Evolutionary conservation across 2,888 invertebrate species (phyloP), one percentile per base, ranked within the genome.

Genomic region (Hoplodrina blanda): DNA sequence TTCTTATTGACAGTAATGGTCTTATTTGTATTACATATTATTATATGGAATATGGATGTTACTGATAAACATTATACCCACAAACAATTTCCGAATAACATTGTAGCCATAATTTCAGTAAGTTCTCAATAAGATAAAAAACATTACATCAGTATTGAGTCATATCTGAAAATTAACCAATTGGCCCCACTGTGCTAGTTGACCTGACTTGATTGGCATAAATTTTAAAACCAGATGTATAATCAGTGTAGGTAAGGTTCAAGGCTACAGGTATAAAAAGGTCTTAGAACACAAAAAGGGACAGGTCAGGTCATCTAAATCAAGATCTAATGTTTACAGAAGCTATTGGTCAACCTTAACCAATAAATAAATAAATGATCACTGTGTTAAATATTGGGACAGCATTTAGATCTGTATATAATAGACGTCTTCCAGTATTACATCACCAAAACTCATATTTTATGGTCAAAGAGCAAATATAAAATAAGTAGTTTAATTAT

Each of bases 181-280:
- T 78, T 78, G 59, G 44, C 49, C 54, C 52, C 72, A 80, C 15
- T 78, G 68, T 53, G 37, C 44, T 55, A 71, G 52, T 62, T 78
- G 63, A 78, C 62, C 62, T 55, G 20, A 49, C 44, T 33, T 59
- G 50, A 73, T 73, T 78, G 52, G 62, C 19, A 52, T 37, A n/a
- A 63, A 71, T 70, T 30, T 64, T 53, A 41, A 61, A 61, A 30
- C 5, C 19, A n/a, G 52, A 56, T 54, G 30, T 11, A n/a, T 6
- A 65, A 73, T 25, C 20, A 50, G 61, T 61, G 41, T 50, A 37
- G 52, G 52, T 44, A 50, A 62, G 15, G 46, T 25, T 74, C 30
- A 73, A 62, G 41, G 55, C 10, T 25, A 56, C 6, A 37, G 37
- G 15, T 41, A 49, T 37, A 20, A 13, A 17, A n/a, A 56, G 17